Evolutionary conservation across 1,140 invertebrate genomes (phyloP), one percentile per base, ranked within the genome.

Genomic region (Zaprionus vittiger): DNA sequence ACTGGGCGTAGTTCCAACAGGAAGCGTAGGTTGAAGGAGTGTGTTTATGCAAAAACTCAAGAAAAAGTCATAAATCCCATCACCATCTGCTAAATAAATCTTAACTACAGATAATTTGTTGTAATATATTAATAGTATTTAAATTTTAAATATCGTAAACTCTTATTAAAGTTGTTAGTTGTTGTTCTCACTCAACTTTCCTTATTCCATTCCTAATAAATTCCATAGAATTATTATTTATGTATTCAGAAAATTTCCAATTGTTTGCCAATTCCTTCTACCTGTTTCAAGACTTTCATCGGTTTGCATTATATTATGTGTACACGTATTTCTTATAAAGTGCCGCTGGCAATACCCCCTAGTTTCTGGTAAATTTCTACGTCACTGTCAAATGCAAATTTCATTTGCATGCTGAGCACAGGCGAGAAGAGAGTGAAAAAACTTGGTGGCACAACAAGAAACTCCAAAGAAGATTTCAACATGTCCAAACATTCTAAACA

Each of bases 391-490:
- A 75, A 87, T 89, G 84, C 74, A 81, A 87, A 87, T 84, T 87
- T 80, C 73, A 75, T 83, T 90, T 90, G 79, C 67, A 78, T 76
- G 78, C 73, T 34, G 67, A 59, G 66, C 60, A 73, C 61, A 67
- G 38, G 47, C 67, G 72, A 68, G 64, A 26, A 20, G 37, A 63
- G 24, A 37, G 31, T 63, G 49, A 60, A 20, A 73, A 26, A 68
- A 69, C 63, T 79, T 60, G 54, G 69, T 59, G 75, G 65, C 79
- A 67, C 71, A 76, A 79, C 74, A 76, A 79, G 75, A 49, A 90
- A 85, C 73, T 89, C 81, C 78, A 75, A 81, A 84, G 76, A 89
- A 89, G 85, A 89, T 89, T 89, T 89, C 79, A 90, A 80, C 85
- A 90, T 90, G 85, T 90, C 86, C 85, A 91, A 79, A 79, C 77